These are phyloP conservation scores for Folsomia candida DNA, from an alignment of 2,888 invertebrate species.

Conservation along the genomic window DNA sequence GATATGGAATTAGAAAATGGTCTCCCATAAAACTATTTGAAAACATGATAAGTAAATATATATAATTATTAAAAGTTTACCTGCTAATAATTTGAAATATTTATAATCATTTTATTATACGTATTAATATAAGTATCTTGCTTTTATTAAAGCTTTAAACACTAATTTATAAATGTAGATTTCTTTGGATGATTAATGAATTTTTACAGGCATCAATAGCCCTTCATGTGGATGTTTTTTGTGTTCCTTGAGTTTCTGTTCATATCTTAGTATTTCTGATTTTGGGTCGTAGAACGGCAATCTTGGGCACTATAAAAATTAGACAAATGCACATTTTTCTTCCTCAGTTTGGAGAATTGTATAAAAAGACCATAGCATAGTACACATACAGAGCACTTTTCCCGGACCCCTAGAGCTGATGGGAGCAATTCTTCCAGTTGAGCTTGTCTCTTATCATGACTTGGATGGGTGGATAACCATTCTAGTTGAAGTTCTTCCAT, in stretches of 20 bases:
- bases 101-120: no score
- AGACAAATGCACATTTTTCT: background rate
- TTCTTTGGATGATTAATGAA: background rate
- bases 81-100: no score
- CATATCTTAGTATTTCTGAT: conserved; percentile 26
- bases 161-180: background rate
- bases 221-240: conserved; percentile 8
- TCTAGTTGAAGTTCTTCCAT: conserved; percentile 52
- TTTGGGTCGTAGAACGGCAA: conserved; percentile 45
- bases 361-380: no score
- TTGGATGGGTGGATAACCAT: conserved; percentile 61
- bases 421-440: conserved; percentile 56
- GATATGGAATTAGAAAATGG: no score
- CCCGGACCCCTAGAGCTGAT: conserved; percentile 53
- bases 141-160: background rate
- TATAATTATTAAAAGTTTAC: no score
- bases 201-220: conserved; percentile 22
- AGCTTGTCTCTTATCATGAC: conserved; percentile 56
- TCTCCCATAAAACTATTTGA: no score
- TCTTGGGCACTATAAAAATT: conserved; percentile 49
- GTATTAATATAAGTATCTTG: background rate
- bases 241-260: conserved; percentile 9
- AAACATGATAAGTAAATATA: no score
- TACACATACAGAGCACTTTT: conserved; percentile 8
- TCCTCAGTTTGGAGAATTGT: background rate